Percentiles rank a stretch among this genome's conserved stretches.
These are phyloP conservation scores for Channa striata DNA, from an alignment of 2,797 vertebrate genomes.

Conservation along the genomic window DNA sequence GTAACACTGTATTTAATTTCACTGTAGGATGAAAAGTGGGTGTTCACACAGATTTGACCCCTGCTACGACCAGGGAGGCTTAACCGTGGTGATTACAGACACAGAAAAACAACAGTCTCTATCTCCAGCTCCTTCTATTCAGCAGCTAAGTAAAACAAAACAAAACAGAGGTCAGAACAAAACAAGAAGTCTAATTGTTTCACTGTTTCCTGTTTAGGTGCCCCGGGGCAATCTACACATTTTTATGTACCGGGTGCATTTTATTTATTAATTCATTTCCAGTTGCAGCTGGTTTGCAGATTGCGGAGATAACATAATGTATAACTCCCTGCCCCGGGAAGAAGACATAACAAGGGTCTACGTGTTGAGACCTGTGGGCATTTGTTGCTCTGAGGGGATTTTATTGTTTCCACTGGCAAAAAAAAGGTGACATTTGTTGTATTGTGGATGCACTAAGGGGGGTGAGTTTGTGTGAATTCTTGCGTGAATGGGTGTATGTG, in stretches of 20 bases:
- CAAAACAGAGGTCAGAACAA: slow-evolving; percentile 82
- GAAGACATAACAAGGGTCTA: slow-evolving; percentile 77
- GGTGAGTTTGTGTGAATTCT: slow-evolving; percentile 43
- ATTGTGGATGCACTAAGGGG: slow-evolving; percentile 28
- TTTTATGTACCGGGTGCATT: slow-evolving; percentile 78
- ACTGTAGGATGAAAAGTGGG: slow-evolving; percentile 81
- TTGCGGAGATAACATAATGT: slow-evolving; percentile 74
- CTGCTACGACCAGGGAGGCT: slow-evolving; percentile 71
- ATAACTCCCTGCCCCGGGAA: slow-evolving; percentile 68
- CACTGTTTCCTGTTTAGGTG: slow-evolving; percentile 82
- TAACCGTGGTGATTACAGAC: slow-evolving; percentile 74
- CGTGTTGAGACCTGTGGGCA: slow-evolving; percentile 70
- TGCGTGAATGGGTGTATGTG: slow-evolving; percentile 37
- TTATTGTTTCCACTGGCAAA: slow-evolving; percentile 66
- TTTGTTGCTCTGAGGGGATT: slow-evolving; percentile 58
- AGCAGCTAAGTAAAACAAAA: slow-evolving; percentile 75
- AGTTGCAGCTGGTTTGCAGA: slow-evolving; percentile 76
- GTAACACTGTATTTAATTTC: slow-evolving; percentile 77
- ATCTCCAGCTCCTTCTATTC: slow-evolving; percentile 70
- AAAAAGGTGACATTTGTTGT: slow-evolving; percentile 64
- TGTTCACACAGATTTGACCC: slow-evolving; percentile 78
- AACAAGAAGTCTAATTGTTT: slow-evolving; percentile 85
- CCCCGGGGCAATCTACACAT: slow-evolving; percentile 77
- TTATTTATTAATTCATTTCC: slow-evolving; percentile 85
- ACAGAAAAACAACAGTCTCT: slow-evolving; percentile 71